Percentiles rank a stretch among this genome's conserved stretches.
Evolutionary conservation across 2,797 vertebrate species (phyloP).

Genomic region (Platyrinchus mystaceus): DNA sequence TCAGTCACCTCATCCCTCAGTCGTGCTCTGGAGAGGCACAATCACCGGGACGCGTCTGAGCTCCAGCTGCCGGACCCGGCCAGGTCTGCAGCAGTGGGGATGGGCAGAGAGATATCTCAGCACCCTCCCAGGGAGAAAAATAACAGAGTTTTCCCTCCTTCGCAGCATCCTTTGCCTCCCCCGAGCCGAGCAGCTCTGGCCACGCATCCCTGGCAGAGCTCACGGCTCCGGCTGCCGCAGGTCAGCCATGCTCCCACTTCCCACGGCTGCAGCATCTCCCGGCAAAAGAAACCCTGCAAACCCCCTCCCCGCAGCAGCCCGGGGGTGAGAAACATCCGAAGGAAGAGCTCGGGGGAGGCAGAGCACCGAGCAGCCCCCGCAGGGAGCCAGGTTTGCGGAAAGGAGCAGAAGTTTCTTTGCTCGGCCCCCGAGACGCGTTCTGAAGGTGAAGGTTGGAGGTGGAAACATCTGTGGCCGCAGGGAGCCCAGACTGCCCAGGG

Average conservation of each 20-base stretch:
- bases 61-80: not conserved
- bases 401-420: not conserved
- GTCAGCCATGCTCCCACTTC: not conserved
- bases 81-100: not conserved
- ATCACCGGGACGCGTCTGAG: not conserved
- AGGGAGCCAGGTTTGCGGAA: not conserved
- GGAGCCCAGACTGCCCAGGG: not conserved
- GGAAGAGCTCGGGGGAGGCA: not conserved
- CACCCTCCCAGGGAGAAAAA: not conserved
- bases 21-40: fast-evolving
- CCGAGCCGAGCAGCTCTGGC: not conserved
- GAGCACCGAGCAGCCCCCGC: not conserved
- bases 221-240: not conserved
- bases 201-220: not conserved
- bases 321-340: not conserved
- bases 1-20: fast-evolving
- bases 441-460: not conserved
- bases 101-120: not conserved
- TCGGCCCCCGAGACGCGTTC: fast-evolving
- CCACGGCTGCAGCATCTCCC: not conserved
- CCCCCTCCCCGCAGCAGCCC: not conserved
- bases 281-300: not conserved
- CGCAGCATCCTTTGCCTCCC: not conserved
- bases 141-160: not conserved
- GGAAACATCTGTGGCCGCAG: not conserved